These are phyloP conservation scores for Pangasianodon hypophthalmus DNA, from an alignment of 2,113 vertebrate species.

Conservation along the genomic window DNA sequence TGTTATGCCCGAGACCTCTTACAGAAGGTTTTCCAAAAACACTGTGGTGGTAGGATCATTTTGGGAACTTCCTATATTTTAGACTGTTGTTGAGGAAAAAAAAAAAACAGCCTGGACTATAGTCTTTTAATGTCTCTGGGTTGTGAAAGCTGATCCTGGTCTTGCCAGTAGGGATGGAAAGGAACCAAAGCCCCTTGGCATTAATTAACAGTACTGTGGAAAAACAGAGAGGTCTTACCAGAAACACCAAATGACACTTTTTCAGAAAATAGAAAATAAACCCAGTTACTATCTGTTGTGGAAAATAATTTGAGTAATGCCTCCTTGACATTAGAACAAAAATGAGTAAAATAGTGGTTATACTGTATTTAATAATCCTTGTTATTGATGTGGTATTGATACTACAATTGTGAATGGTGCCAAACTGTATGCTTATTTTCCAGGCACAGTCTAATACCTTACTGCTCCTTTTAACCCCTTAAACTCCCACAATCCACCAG, in stretches of 20 bases:
- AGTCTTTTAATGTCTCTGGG: not conserved
- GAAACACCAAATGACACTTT: not conserved
- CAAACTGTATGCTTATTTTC: not conserved
- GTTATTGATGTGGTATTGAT: not conserved
- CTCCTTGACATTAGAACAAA: not conserved
- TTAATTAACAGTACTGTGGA: slow-evolving; percentile 1
- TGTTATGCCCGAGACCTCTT: not conserved
- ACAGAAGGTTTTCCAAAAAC: not conserved
- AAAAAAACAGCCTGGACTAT: not conserved
- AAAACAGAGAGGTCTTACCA: not conserved
- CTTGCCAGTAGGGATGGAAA: not conserved
- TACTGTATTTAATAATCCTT: not conserved
- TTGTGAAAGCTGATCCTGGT: not conserved
- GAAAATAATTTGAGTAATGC: not conserved
- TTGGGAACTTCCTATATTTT: not conserved
- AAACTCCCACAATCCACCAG: not conserved
- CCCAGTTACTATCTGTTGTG: not conserved
- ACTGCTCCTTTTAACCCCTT: not conserved
- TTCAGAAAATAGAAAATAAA: not conserved
- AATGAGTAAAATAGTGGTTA: not conserved
- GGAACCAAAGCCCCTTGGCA: not conserved
- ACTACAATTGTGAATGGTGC: not conserved
- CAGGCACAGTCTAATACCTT: not conserved
- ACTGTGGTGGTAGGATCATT: not conserved
- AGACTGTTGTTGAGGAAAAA: not conserved